Evolutionary conservation across 2,888 invertebrate species (phyloP), one percentile per base, ranked within the genome.

Genomic region (Cancer borealis): DNA sequence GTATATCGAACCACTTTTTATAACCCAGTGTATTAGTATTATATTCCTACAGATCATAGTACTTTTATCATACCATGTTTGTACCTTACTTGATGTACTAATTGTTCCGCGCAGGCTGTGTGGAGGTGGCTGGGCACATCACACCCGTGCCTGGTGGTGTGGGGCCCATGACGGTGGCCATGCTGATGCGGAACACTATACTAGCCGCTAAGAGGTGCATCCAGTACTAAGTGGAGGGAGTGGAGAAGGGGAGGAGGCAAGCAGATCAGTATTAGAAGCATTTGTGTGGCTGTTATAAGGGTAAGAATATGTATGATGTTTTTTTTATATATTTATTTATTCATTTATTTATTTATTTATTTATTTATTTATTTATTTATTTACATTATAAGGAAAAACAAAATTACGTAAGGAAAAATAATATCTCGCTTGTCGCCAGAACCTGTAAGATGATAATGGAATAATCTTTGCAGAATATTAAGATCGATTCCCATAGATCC

Each of bases 121-220:
- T 60, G 88, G 94, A 94, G 73, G 84, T 90, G 47, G 94, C 94
- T 12, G 89, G 88, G 3, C 92, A 89, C 30, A 98, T 99, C 90
- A 98, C 99, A 0, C 99, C 99, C 0, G 99, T 99, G 0, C 99
- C 99, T 0, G 98, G 99, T 1, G 99, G 99, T 2, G 99, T 98
- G 5, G 99, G 99, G 0, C 99, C 99, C 0, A 98, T 99, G 98
- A 99, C 99, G 0, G 99, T 99, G 0, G 98, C 98, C 0, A 99
- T 99, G 98, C 96, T 99, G 66, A 98, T 99, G 98, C 97, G 97
- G 96, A 99, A 99, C 96, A 99, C 99, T 0, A 97, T 99, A 95
- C 97, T 97, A 96, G 98, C 98, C 5, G 94, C 94, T 45, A 79
- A 90, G 90, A 89, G 88, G 26, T 30, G 60, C 39, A 54, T 90